Evolutionary conservation across 2,888 invertebrate species (phyloP), one percentile per base, ranked within the genome.

Genomic region (Helobdella robusta): DNA sequence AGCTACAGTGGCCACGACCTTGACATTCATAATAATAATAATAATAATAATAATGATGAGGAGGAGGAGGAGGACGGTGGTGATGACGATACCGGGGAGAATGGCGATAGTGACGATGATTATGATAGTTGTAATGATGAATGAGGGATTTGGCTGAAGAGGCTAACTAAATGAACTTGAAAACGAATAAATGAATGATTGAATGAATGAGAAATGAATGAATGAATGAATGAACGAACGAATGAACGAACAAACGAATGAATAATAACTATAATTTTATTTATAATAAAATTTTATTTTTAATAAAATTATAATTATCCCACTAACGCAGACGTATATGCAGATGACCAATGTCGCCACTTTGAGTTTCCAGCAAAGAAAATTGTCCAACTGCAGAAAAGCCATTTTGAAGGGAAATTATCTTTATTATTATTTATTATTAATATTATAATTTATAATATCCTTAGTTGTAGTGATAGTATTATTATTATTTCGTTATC

Each of bases 361-460:
- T 63, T 72, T 72, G 18, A 72, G 62, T 64, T 72, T 72, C 72
- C 70, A 70, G 59, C 72, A 72, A 34, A 72, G 60, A 68, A 72
- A 72, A 32, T 66, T 66, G 36, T 72, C 71, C 62, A 72, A 64
- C 30, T 66, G 68, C 34, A 71, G 64, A 15, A 71, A 35, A 28
- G 59, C 66, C 72, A 72, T 72, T 52, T 67, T 70, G 11, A n/a
- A n/a, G n/a, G n/a, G n/a, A n/a, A n/a, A n/a, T n/a, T n/a, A n/a
- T n/a, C n/a, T n/a, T n/a, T n/a, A n/a, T n/a, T n/a, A n/a, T n/a
- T n/a, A n/a, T n/a, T n/a, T n/a, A n/a, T n/a, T n/a, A n/a, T n/a
- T n/a, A n/a, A n/a, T n/a, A n/a, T n/a, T n/a, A n/a, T n/a, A n/a
- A n/a, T n/a, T n/a, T n/a, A n/a, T n/a, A n/a, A n/a, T n/a, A n/a